Evolutionary conservation across 2,113 vertebrate species (phyloP).

Genomic region (Brevimyrus niger): DNA sequence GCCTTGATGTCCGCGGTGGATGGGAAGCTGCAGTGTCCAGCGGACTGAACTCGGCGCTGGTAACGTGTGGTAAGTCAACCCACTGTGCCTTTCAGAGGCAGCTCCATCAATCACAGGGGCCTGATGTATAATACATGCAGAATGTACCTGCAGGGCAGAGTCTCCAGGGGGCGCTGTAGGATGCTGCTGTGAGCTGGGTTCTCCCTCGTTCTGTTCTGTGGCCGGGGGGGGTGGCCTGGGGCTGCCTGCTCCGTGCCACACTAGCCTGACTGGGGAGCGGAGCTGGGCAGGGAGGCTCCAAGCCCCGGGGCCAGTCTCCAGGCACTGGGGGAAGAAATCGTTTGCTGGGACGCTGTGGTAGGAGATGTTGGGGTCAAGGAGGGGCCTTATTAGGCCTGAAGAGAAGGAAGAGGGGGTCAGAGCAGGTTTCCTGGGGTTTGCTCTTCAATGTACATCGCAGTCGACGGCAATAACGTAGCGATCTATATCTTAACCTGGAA

Average conservation of each 20-base stretch:
- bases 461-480: background rate
- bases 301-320: background rate
- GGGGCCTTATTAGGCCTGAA: background rate
- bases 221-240: background rate
- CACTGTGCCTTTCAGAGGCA: background rate
- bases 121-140: background rate
- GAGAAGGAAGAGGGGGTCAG: background rate
- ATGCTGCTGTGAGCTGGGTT: background rate
- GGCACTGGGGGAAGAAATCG: background rate
- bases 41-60: background rate
- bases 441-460: background rate
- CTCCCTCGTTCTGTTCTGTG: constrained; percentile 40
- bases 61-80: background rate
- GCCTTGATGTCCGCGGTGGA: background rate
- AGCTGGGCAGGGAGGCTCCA: background rate
- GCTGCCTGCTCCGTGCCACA: background rate
- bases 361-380: background rate
- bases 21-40: background rate
- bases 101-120: background rate
- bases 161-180: constrained; percentile 42
- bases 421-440: background rate
- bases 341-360: background rate
- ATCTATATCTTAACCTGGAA: background rate
- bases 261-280: background rate
- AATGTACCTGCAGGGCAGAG: constrained; percentile 51